A percentile compares a stretch with the other conserved stretches of the same genome.
phyloP scores from a whole-genome alignment of 2,113 vertebrate genomes.

The Alouatta palliata region DNA sequence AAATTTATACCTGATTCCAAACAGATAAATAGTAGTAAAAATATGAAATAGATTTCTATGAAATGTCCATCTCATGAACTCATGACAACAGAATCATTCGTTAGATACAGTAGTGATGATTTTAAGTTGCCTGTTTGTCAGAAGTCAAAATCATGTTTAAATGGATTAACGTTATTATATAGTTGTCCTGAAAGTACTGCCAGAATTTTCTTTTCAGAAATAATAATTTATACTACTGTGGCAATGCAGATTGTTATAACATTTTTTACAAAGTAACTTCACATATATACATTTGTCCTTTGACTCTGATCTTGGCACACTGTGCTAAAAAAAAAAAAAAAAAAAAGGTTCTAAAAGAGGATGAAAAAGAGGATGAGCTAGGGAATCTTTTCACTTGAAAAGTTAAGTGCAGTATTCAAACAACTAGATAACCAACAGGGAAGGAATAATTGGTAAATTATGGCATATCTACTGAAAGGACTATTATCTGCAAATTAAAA shows the following conservation, averaged over 20 bases:
- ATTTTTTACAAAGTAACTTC: not conserved
- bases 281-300: not conserved
- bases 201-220: conserved; percentile 22
- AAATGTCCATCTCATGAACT: not conserved
- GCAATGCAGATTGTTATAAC: not conserved
- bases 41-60: not conserved
- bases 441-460: conserved; percentile 27
- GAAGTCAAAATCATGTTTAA: conserved; percentile 22
- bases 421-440: not conserved
- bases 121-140: conserved; percentile 29
- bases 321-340: not conserved
- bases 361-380: not conserved
- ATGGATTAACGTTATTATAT: not conserved
- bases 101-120: not conserved
- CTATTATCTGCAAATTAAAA: not conserved
- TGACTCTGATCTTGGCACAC: not conserved
- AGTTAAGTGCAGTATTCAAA: not conserved
- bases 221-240: not conserved
- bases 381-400: not conserved
- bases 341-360: not conserved
- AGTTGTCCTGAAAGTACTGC: not conserved
- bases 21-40: conserved; percentile 4
- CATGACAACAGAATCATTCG: not conserved
- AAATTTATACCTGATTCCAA: not conserved
- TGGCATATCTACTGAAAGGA: not conserved